A percentile compares a stretch with the other conserved stretches of the same genome.
Conservation (phyloP, 2,888 invertebrate species). For the Idaea biselata region DNA sequence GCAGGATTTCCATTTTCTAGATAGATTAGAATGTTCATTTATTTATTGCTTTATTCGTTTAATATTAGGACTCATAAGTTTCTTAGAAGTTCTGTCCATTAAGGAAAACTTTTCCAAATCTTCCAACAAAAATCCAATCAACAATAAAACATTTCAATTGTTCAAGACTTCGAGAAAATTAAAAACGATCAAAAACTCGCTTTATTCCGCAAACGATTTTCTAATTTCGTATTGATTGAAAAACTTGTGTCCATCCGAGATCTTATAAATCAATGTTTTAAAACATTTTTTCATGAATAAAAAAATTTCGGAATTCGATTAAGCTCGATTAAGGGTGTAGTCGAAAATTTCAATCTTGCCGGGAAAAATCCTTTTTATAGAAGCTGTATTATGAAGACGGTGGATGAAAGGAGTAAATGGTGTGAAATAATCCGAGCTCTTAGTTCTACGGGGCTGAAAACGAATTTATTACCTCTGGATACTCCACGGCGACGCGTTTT, state of each 20-base stretch:
- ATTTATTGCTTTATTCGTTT: too few relatives aligned
- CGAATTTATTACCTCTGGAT: conserved; percentile 74
- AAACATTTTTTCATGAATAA: conserved; percentile 25
- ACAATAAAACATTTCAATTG: neutral
- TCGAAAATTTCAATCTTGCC: conserved; percentile 64
- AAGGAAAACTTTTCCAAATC: too few relatives aligned
- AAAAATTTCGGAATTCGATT: conserved; percentile 54
- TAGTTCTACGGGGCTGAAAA: conserved; percentile 74
- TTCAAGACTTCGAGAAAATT: conserved; percentile 1
- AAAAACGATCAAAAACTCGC: conserved; percentile 11
- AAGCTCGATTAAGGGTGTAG: conserved; percentile 52
- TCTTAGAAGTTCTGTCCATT: too few relatives aligned
- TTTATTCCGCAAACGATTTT: conserved; percentile 15
- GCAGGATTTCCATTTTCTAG: too few relatives aligned
- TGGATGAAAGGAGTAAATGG: conserved; percentile 77
- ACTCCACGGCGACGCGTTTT: conserved; percentile 59
- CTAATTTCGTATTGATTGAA: conserved; percentile 17
- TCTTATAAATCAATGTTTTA: conserved; percentile 22
- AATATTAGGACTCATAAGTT: too few relatives aligned
- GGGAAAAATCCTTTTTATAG: conserved; percentile 64
- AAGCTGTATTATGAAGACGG: conserved; percentile 70
- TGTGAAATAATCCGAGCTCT: conserved; percentile 77
- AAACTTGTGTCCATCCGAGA: conserved; percentile 17
- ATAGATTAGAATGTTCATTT: neutral
- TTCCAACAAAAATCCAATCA: neutral